phyloP scores from a whole-genome alignment of 2,113 vertebrate genomes.

The Rhinolophus sinicus region DNA sequence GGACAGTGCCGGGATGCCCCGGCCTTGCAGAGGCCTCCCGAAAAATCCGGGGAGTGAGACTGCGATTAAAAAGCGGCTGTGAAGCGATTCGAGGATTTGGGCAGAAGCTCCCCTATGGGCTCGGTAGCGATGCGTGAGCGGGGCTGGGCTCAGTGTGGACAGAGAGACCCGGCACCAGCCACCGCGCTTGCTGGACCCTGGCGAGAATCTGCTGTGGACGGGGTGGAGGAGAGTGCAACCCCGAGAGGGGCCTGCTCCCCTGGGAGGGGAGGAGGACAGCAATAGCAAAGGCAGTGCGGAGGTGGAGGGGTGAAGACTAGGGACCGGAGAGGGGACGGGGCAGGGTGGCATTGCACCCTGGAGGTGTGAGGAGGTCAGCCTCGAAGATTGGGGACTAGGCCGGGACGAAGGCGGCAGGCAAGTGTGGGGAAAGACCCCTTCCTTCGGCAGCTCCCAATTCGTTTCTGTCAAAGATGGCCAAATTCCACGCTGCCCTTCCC shows the following conservation, averaged over 20 bases:
- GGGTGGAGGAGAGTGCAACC: background rate
- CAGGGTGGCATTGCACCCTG: background rate
- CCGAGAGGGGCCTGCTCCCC: background rate
- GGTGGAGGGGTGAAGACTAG: background rate
- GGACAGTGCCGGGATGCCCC: background rate
- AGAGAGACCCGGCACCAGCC: background rate
- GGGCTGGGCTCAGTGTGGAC: background rate
- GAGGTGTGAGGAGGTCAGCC: background rate
- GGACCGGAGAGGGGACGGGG: background rate
- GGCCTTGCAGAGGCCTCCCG: background rate
- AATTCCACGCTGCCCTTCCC: slow-evolving; percentile 59
- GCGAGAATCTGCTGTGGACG: background rate
- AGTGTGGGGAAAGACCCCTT: background rate
- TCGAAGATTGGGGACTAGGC: background rate
- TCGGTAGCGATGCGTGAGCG: background rate
- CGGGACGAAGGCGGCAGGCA: background rate
- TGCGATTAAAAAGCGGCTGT: background rate
- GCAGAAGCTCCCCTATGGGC: background rate
- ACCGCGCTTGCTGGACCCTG: background rate
- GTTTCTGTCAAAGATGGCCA: slow-evolving; percentile 74
- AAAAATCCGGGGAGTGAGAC: background rate
- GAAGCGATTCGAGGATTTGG: background rate
- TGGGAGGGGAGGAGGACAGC: background rate
- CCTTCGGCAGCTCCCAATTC: slow-evolving; percentile 6
- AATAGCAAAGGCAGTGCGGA: background rate